These are phyloP conservation scores for Amaurobius ferox DNA, from an alignment of 2,888 invertebrate species.

Conservation along the genomic window DNA sequence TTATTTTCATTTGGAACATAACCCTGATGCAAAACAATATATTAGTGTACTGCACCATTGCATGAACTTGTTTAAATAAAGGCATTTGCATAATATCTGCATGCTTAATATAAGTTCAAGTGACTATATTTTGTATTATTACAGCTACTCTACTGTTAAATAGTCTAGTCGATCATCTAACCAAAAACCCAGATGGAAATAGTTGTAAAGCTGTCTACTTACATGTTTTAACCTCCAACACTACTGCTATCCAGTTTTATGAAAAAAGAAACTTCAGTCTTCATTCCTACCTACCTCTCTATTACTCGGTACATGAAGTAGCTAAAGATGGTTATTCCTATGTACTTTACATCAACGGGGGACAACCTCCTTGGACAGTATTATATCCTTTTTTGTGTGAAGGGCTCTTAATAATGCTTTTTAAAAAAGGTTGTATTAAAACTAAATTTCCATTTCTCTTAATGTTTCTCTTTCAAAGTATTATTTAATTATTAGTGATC, in stretches of 20 bases:
- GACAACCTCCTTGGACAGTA: constrained; percentile 94
- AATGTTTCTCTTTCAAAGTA: too few species aligned
- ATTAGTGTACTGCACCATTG: too few species aligned
- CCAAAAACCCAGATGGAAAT: constrained; percentile 82
- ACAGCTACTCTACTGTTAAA: constrained; percentile 92
- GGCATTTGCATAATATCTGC: too few species aligned
- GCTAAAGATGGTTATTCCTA: constrained; percentile 98
- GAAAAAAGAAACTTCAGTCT: constrained; percentile 85
- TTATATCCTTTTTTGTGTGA: constrained; percentile 75
- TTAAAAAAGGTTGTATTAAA: too few species aligned
- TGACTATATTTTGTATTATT: constrained; percentile 7
- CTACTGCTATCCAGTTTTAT: constrained; percentile 96
- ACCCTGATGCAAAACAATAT: too few species aligned
- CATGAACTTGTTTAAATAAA: too few species aligned
- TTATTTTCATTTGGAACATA: too few species aligned
- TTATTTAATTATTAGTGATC: too few species aligned
- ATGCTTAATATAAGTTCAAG: too few species aligned
- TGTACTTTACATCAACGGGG: constrained; percentile 97
- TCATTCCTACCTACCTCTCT: constrained; percentile 87
- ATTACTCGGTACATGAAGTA: constrained; percentile 95
- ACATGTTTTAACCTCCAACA: constrained; percentile 96
- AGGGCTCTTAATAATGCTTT: too few species aligned
- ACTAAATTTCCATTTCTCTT: too few species aligned
- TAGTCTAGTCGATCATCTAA: constrained; percentile 91
- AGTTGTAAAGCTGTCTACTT: constrained; percentile 95